phyloP scores from a whole-genome alignment of 2,888 invertebrate genomes.

The Lithophane leautieri region DNA sequence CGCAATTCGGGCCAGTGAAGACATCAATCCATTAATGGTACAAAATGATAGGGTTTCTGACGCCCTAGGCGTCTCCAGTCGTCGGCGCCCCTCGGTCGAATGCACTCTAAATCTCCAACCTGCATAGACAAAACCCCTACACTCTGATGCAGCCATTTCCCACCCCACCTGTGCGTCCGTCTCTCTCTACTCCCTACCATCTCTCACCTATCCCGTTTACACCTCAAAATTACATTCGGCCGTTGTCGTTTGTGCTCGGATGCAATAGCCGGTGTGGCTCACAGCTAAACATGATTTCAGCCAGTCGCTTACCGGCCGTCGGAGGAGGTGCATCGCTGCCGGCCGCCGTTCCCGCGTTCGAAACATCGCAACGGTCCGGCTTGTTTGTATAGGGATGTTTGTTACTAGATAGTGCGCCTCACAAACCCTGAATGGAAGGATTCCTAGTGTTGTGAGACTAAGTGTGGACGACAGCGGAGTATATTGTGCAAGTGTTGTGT shows the following conservation, averaged over 20 bases:
- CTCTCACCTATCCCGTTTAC: conserved; percentile 80
- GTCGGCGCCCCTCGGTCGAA: conserved; percentile 78
- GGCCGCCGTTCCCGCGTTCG: conserved; percentile 79
- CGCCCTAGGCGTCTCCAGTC: conserved; percentile 73
- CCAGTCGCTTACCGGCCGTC: conserved; percentile 86
- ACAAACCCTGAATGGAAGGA: conserved; percentile 80
- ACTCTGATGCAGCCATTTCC: conserved; percentile 81
- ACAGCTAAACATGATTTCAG: conserved; percentile 88
- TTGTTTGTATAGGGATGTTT: conserved; percentile 87
- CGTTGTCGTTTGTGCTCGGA: conserved; percentile 88
- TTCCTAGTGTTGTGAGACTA: conserved; percentile 81
- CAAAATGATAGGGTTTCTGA: conserved; percentile 78
- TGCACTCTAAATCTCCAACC: conserved; percentile 84
- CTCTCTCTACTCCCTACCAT: conserved; percentile 75
- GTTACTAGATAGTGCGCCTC: conserved; percentile 85
- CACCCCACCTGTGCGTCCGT: conserved; percentile 83
- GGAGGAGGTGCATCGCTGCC: conserved; percentile 81
- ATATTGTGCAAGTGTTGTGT: conserved; percentile 79
- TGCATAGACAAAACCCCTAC: conserved; percentile 84
- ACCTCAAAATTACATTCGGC: conserved; percentile 87
- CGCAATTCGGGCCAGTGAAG: conserved; percentile 84
- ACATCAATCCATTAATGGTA: conserved; percentile 84
- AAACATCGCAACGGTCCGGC: conserved; percentile 83
- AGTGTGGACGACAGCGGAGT: conserved; percentile 64
- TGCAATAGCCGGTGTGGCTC: conserved; percentile 90